These are phyloP conservation scores for Ips nitidus DNA, from an alignment of 1,140 invertebrate genomes.

Conservation along the genomic window DNA sequence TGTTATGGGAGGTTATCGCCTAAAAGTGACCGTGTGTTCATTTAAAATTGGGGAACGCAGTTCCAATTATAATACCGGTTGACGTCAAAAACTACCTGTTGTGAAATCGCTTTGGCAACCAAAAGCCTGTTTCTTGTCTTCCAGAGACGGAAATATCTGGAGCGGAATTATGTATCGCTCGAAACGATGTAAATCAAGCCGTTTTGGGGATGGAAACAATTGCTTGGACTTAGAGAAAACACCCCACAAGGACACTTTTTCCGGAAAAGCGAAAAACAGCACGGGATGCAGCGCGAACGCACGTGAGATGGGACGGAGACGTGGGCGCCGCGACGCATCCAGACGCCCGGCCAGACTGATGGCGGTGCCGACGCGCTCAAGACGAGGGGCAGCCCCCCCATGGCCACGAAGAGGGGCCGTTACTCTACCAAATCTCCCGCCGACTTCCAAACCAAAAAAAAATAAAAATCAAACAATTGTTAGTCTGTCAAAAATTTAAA, in stretches of 20 bases:
- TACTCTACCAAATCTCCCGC: background rate
- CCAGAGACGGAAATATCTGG: background rate
- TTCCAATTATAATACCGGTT: background rate
- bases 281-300: slow-evolving; percentile 15
- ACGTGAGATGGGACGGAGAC: slow-evolving; percentile 13
- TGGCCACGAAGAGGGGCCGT: background rate
- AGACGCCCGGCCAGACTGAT: slow-evolving; percentile 28
- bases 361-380: slow-evolving; percentile 7
- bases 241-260: too few relatives aligned
- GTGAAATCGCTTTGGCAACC: slow-evolving; percentile 5
- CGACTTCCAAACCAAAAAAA: too few relatives aligned
- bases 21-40: too few relatives aligned
- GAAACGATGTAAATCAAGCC: too few relatives aligned
- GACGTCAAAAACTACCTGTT: slow-evolving; percentile 13
- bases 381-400: slow-evolving; percentile 10
- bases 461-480: background rate
- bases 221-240: too few relatives aligned
- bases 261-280: too few relatives aligned
- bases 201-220: too few relatives aligned
- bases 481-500: background rate
- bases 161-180: too few relatives aligned
- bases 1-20: too few relatives aligned
- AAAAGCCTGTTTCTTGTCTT: slow-evolving; percentile 1
- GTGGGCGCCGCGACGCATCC: slow-evolving; percentile 22
- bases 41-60: background rate